These are phyloP conservation scores for Lophura nycthemera DNA, from an alignment of 2,113 vertebrate species.

Conservation along the genomic window DNA sequence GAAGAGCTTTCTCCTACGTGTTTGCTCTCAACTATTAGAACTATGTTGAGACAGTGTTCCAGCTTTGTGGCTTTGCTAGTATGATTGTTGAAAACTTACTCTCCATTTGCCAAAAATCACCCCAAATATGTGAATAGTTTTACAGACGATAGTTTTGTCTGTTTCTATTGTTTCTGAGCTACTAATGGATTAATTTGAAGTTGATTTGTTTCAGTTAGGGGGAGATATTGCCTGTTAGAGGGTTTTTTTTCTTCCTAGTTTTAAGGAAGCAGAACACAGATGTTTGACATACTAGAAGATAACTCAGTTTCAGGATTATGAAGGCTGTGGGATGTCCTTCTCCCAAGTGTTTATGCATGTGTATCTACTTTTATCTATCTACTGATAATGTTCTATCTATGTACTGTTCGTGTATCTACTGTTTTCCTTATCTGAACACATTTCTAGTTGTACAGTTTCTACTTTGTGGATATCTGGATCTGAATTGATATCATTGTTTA, in stretches of 20 bases:
- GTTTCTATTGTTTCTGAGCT: neutral
- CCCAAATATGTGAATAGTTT: neutral
- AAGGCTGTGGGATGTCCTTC: neutral
- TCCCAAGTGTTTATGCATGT: neutral
- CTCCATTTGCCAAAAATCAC: neutral
- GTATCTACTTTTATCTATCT: neutral
- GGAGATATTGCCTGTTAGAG: neutral
- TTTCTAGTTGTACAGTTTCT: neutral
- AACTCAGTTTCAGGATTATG: neutral
- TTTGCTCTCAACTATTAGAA: neutral
- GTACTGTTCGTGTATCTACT: neutral
- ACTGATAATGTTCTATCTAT: neutral
- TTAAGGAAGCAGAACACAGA: neutral
- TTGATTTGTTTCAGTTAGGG: neutral
- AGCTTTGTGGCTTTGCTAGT: neutral
- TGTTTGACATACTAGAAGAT: neutral
- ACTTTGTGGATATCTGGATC: neutral
- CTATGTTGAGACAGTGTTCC: neutral
- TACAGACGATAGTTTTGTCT: no score
- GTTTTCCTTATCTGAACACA: neutral
- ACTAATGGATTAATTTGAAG: neutral
- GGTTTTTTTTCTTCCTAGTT: neutral
- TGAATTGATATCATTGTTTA: neutral
- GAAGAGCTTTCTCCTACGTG: neutral
- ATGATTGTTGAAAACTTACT: neutral